phyloP scores from a whole-genome alignment of 30 jellyfish, hydroid and myxozoan species.

The Nemopilema nomurai region DNA sequence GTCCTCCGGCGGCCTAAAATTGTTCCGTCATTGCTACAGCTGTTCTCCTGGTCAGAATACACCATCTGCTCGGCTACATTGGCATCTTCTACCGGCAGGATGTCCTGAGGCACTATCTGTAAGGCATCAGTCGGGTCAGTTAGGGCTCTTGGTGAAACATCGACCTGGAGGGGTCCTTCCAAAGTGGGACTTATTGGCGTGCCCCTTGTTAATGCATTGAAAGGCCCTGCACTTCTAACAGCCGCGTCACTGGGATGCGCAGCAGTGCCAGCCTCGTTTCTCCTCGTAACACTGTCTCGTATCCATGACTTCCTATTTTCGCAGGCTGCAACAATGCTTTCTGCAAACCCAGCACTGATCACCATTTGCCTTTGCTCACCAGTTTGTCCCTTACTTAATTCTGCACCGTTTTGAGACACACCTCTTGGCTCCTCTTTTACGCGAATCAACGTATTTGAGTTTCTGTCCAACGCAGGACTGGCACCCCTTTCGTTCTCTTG shows the following conservation, averaged over 20 bases:
- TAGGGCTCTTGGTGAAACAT: neutral
- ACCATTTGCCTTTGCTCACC: neutral
- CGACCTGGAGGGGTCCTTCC: neutral
- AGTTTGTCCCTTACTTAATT: neutral
- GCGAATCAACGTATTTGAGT: neutral
- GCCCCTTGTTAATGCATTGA: neutral
- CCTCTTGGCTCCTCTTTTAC: neutral
- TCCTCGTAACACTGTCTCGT: neutral
- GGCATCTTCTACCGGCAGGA: neutral
- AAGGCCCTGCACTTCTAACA: neutral
- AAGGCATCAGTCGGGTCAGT: too few relatives aligned
- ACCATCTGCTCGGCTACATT: neutral
- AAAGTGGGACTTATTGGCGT: neutral
- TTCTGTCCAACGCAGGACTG: neutral
- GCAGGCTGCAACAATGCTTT: slow-evolving; percentile 79
- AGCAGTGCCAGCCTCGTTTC: neutral
- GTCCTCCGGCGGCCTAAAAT: slow-evolving; percentile 45
- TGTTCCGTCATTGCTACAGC: neutral
- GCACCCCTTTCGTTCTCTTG: neutral
- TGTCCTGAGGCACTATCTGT: neutral
- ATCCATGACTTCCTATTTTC: slow-evolving; percentile 53
- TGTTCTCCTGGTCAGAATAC: neutral
- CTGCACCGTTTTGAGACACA: neutral
- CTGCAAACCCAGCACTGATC: slow-evolving; percentile 67
- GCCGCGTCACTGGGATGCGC: neutral